These are phyloP conservation scores for Butastur rufipennis DNA, from an alignment of 2,113 vertebrate genomes.

Conservation along the genomic window DNA sequence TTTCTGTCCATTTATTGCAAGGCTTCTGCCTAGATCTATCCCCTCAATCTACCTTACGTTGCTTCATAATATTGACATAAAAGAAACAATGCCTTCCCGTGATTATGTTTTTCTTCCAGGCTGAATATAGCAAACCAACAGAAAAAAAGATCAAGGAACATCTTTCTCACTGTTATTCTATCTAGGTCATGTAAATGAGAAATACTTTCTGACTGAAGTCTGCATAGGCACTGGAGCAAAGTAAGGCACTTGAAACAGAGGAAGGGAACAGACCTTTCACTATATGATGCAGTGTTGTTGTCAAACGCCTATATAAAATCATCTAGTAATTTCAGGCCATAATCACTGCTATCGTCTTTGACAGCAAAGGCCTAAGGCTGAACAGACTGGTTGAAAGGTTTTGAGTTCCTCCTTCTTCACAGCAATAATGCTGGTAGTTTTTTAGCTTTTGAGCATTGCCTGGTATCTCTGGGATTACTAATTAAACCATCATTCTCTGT, in stretches of 20 bases:
- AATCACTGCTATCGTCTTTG: neutral
- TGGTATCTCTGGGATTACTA: constrained; percentile 22
- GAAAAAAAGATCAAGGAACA: constrained; percentile 41
- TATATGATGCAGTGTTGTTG: neutral
- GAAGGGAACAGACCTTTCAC: neutral
- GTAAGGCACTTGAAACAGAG: neutral
- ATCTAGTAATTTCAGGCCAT: constrained; percentile 25
- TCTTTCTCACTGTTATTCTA: constrained; percentile 51
- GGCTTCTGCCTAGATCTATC: neutral
- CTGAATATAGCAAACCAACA: constrained; percentile 35
- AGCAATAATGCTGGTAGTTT: neutral
- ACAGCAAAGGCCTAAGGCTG: neutral
- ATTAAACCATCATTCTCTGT: constrained; percentile 42
- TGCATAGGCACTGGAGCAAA: neutral
- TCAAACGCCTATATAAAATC: constrained; percentile 21
- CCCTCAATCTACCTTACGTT: neutral
- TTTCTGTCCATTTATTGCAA: neutral
- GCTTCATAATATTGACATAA: neutral
- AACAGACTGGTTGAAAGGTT: neutral
- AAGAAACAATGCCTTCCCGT: constrained; percentile 29
- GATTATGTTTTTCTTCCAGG: constrained; percentile 42
- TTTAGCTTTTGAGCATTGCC: neutral
- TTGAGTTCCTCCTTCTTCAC: neutral
- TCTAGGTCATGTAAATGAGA: constrained; percentile 67
- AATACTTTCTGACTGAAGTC: constrained; percentile 49